Evolutionary conservation across 2,888 invertebrate genomes (phyloP).

Genomic region (Luffia ferchaultella): DNA sequence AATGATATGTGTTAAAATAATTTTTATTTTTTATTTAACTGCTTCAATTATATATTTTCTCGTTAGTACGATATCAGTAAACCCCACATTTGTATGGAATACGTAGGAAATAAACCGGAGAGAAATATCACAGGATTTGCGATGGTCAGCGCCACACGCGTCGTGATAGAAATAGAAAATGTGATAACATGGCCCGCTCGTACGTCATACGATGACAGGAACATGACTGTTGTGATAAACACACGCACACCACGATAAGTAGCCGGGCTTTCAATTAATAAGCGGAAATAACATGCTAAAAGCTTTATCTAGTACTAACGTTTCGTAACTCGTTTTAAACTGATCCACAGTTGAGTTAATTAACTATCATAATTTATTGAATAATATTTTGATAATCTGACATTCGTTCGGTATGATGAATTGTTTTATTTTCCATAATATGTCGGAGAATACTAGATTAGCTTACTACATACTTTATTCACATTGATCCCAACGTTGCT

Average conservation of each 20-base stretch:
- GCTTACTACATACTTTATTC: too few relatives aligned
- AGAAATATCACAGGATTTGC: slow-evolving; percentile 30
- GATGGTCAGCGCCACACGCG: slow-evolving; percentile 32
- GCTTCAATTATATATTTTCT: too few relatives aligned
- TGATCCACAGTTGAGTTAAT: too few relatives aligned
- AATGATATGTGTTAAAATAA: too few relatives aligned
- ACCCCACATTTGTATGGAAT: too few relatives aligned
- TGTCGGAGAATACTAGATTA: too few relatives aligned
- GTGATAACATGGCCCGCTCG: slow-evolving; percentile 33
- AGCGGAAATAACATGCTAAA: background rate
- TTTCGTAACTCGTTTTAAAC: background rate
- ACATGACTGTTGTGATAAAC: slow-evolving; percentile 25
- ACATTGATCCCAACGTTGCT: too few relatives aligned
- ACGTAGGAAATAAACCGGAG: slow-evolving; percentile 29
- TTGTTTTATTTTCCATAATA: too few relatives aligned
- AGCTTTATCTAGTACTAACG: background rate
- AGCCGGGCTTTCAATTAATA: background rate
- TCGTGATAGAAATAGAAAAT: slow-evolving; percentile 50
- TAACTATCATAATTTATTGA: too few relatives aligned
- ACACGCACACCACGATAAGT: background rate
- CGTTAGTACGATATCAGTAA: too few relatives aligned
- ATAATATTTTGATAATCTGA: background rate
- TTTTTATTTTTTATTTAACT: too few relatives aligned
- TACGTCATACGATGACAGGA: slow-evolving; percentile 39
- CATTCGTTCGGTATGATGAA: background rate